Evolutionary conservation across 2,888 invertebrate genomes (phyloP).

Genomic region (Conistra vaccinii): DNA sequence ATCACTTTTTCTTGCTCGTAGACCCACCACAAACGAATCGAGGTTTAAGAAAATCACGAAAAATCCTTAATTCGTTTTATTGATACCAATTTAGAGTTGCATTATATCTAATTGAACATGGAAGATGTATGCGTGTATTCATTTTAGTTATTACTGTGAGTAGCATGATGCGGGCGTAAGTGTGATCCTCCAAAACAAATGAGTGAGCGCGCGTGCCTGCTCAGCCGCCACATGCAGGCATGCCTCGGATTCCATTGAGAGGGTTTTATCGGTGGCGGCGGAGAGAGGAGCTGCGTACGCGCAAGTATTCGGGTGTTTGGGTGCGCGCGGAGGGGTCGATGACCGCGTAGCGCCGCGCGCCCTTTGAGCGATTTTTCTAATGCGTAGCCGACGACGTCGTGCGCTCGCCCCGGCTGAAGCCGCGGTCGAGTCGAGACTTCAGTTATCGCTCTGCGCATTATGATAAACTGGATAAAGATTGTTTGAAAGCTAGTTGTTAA

Average conservation of each 20-base stretch:
- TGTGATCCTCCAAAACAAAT: slow-evolving; percentile 69
- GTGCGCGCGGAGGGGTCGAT: slow-evolving; percentile 75
- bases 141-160: slow-evolving; percentile 55
- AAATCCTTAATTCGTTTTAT: slow-evolving; percentile 39
- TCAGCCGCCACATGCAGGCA: slow-evolving; percentile 74
- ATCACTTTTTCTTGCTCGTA: slow-evolving; percentile 4
- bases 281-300: slow-evolving; percentile 83
- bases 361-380: slow-evolving; percentile 78
- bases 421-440: slow-evolving; percentile 15
- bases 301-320: slow-evolving; percentile 86
- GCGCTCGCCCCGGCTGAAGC: slow-evolving; percentile 27
- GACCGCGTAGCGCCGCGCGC: slow-evolving; percentile 79
- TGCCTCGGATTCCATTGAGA: slow-evolving; percentile 81
- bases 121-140: slow-evolving; percentile 46
- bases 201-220: slow-evolving; percentile 71
- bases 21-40: background rate
- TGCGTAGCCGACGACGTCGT: slow-evolving; percentile 58
- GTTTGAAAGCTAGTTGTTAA: slow-evolving; percentile 8
- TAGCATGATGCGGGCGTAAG: slow-evolving; percentile 61
- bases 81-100: slow-evolving; percentile 43
- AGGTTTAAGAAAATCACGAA: slow-evolving; percentile 27
- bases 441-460: slow-evolving; percentile 19
- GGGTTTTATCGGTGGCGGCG: slow-evolving; percentile 75
- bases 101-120: slow-evolving; percentile 42
- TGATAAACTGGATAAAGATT: slow-evolving; percentile 25